Evolutionary conservation across 2,113 vertebrate species (phyloP).

Genomic region (Ondatra zibethicus): DNA sequence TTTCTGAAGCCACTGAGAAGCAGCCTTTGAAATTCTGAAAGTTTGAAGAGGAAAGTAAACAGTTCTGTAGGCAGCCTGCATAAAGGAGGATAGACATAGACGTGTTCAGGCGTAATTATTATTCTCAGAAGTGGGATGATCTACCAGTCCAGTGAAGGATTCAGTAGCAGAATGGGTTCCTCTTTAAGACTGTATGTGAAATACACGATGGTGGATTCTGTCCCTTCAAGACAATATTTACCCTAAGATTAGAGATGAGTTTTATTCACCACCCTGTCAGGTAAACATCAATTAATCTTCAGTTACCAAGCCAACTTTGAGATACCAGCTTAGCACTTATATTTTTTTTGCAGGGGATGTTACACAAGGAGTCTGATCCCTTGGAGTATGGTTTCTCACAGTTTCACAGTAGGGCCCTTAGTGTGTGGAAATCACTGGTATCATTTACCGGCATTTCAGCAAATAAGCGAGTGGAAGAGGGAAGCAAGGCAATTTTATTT

Average conservation of each 20-base stretch:
- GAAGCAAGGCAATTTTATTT: conserved; percentile 64
- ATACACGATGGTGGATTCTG: background rate
- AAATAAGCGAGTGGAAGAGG: conserved; percentile 51
- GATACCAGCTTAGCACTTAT: background rate
- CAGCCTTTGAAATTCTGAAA: background rate
- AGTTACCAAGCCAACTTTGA: background rate
- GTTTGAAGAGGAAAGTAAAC: conserved; percentile 1
- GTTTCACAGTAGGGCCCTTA: conserved; percentile 34
- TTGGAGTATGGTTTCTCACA: background rate
- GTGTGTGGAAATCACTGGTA: conserved; percentile 59
- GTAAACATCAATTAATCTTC: background rate
- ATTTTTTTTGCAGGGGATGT: conserved; percentile 13
- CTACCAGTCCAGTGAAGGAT: background rate
- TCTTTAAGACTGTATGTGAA: background rate
- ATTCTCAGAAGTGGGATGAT: background rate
- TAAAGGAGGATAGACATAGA: background rate
- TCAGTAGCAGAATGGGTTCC: background rate
- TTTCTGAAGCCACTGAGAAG: background rate
- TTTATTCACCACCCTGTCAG: background rate
- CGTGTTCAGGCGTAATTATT: background rate
- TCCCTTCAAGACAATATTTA: background rate
- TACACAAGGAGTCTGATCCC: background rate
- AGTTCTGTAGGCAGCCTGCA: background rate
- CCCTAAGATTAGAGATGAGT: background rate
- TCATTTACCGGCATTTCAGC: conserved; percentile 68